Percentiles rank a stretch among this genome's conserved stretches.
phyloP scores from a whole-genome alignment of 2,797 vertebrate species.

The Mormyrus proboscirostris region DNA sequence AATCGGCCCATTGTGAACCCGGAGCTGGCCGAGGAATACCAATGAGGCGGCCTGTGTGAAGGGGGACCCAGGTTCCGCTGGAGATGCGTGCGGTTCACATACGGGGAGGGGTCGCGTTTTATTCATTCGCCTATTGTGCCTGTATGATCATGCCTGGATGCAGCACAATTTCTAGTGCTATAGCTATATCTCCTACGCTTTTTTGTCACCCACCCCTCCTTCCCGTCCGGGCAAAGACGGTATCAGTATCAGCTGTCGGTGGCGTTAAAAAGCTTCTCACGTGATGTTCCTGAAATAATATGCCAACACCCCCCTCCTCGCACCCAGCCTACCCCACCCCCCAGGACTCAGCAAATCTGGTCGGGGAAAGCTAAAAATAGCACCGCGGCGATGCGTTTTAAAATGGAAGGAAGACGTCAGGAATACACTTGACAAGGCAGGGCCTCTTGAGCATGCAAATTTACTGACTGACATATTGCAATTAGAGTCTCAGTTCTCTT shows the following conservation, averaged over 20 bases:
- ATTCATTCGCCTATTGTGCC: constrained; percentile 1
- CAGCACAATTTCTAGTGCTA: background rate
- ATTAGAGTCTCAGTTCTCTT: background rate
- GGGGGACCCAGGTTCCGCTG: background rate
- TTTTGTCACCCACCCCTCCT: background rate
- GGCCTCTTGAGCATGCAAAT: constrained; percentile 3
- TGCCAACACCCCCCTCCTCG: background rate
- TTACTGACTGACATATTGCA: background rate
- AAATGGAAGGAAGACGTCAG: background rate
- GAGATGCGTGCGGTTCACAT: background rate
- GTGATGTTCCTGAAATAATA: constrained; percentile 34
- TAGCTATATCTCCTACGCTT: background rate
- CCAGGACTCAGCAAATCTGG: constrained; percentile 15
- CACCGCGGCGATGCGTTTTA: background rate
- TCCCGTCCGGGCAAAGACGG: background rate
- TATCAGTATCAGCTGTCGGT: constrained; percentile 3
- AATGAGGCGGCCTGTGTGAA: constrained; percentile 15
- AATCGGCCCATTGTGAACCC: constrained; percentile 27
- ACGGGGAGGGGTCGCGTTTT: background rate
- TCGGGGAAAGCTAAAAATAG: constrained; percentile 24
- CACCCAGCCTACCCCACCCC: background rate
- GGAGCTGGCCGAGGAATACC: constrained; percentile 19
- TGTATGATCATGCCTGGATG: background rate
- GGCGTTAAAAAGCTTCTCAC: constrained; percentile 29
- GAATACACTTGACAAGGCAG: background rate